Conservation (phyloP, 2,888 invertebrate species). For the Drosophila mettleri region DNA sequence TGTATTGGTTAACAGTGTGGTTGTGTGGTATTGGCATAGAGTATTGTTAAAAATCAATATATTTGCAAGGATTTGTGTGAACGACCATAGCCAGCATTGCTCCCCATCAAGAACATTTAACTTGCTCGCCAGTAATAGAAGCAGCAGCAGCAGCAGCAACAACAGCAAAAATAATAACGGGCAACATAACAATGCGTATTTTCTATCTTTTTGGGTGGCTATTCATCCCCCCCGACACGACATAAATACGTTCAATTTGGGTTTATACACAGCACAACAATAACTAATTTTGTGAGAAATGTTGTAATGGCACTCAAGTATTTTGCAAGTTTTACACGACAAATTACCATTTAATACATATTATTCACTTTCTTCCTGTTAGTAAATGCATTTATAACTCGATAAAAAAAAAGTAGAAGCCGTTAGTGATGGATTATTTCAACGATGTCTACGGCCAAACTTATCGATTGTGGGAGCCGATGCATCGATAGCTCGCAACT, state of each 20-base stretch:
- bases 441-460: not conserved
- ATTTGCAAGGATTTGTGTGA: conserved; percentile 46
- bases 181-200: conserved; percentile 43
- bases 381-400: conserved; percentile 32
- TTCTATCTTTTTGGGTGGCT: conserved; percentile 11
- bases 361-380: conserved; percentile 40
- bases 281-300: not conserved
- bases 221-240: conserved; percentile 1
- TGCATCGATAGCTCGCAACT: conserved; percentile 26
- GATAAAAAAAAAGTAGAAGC: conserved; percentile 35
- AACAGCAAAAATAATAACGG: conserved; percentile 24
- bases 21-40: conserved; percentile 37
- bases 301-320: not conserved
- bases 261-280: conserved; percentile 7
- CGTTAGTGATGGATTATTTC: conserved; percentile 32
- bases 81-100: conserved; percentile 6
- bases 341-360: conserved; percentile 51
- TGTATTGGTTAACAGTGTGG: conserved; percentile 27
- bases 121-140: conserved; percentile 21
- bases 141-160: not conserved
- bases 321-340: not conserved
- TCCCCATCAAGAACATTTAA: conserved; percentile 10
- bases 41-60: conserved; percentile 75
- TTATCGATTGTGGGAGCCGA: conserved; percentile 12
- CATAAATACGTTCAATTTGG: not conserved